These are phyloP conservation scores for Diacarnus erythraeanus DNA, from an alignment of 37 sponge, comb jelly and placozoan species.

Conservation along the genomic window DNA sequence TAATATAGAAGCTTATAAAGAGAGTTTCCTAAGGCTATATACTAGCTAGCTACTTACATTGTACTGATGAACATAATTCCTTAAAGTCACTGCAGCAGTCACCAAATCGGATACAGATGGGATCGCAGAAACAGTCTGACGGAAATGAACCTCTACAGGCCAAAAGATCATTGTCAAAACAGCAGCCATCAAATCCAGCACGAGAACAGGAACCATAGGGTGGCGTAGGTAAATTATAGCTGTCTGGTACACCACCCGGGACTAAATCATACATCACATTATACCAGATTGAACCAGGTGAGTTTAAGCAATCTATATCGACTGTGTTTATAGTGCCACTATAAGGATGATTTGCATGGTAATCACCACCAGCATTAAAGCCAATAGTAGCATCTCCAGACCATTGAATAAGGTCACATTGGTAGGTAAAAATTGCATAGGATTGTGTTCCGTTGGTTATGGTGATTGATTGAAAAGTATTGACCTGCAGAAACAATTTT, in stretches of 20 bases:
- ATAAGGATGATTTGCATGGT: constrained; percentile 11
- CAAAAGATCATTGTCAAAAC: neutral
- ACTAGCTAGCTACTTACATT: too few relatives aligned
- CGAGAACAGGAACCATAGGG: constrained; percentile 11
- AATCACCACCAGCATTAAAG: constrained; percentile 24
- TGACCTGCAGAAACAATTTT: too few relatives aligned
- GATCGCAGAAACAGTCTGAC: constrained; percentile 40
- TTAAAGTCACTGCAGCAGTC: constrained; percentile 33
- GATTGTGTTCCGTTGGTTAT: constrained; percentile 39
- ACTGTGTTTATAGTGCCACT: constrained; percentile 11
- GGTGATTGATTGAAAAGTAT: constrained; percentile 48
- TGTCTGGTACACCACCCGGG: neutral
- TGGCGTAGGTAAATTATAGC: too few relatives aligned
- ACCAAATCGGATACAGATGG: neutral
- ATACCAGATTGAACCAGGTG: neutral
- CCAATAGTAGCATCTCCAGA: constrained; percentile 49
- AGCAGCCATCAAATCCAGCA: constrained; percentile 7
- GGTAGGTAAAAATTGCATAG: constrained; percentile 47
- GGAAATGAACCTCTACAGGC: constrained; percentile 6
- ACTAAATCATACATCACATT: constrained; percentile 42
- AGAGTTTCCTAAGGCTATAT: too few relatives aligned
- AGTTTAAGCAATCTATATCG: constrained; percentile 29
- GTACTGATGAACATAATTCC: too few relatives aligned
- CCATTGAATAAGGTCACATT: constrained; percentile 38
- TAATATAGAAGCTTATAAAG: too few relatives aligned